A percentile compares a stretch with the other conserved stretches of the same genome.
Evolutionary conservation across 2,797 vertebrate genomes (phyloP).

Genomic region (Nyctalus aviator): DNA sequence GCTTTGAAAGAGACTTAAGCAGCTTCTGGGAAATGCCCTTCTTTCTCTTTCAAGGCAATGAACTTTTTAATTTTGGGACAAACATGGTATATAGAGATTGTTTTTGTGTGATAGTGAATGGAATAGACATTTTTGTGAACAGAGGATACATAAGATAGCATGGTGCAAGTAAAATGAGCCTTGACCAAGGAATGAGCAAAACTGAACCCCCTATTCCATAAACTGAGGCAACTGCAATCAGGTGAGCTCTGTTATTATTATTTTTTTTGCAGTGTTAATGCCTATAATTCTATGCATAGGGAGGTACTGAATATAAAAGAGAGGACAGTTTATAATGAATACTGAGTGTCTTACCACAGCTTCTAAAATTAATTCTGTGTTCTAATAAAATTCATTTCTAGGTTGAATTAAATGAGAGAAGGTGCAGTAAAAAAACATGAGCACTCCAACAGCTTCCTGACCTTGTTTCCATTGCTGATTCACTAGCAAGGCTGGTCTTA

Average conservation of each 20-base stretch:
- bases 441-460: background rate
- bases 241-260: background rate
- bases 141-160: background rate
- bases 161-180: background rate
- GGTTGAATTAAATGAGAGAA: background rate
- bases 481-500: background rate
- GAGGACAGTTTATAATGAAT: background rate
- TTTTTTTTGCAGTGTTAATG: background rate
- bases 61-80: background rate
- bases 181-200: background rate
- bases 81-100: background rate
- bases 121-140: background rate
- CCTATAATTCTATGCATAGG: background rate
- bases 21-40: background rate
- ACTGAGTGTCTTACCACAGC: background rate
- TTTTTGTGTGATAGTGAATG: background rate
- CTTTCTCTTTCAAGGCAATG: background rate
- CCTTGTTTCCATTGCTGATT: background rate
- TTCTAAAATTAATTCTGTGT: background rate
- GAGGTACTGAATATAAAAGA: background rate
- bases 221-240: background rate
- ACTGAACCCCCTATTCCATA: background rate
- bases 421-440: background rate
- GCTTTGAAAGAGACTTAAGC: background rate
- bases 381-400: background rate